Percentiles rank a stretch among this genome's conserved stretches.
Conservation (phyloP, 2,797 vertebrate genomes). For the Malacoctenus gilli region DNA sequence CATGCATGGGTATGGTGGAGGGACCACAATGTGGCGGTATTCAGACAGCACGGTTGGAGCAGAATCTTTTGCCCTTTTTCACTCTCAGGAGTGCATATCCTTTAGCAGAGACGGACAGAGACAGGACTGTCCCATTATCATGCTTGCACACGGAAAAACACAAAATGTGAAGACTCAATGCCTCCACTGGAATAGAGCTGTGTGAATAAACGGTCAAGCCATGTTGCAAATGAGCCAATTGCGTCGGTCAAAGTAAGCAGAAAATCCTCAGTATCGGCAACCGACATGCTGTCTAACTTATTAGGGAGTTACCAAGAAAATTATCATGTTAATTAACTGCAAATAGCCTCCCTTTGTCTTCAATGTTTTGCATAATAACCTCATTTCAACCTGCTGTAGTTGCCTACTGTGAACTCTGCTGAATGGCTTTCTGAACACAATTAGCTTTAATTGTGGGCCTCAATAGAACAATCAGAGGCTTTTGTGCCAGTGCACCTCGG, state of each 20-base stretch:
- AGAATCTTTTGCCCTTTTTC: conserved; percentile 20
- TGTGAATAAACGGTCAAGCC: conserved; percentile 29
- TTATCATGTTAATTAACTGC: conserved; percentile 61
- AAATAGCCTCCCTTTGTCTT: conserved; percentile 64
- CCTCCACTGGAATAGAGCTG: conserved; percentile 26
- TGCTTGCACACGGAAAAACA: conserved; percentile 55
- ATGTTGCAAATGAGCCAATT: conserved; percentile 8
- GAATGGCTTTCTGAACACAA: conserved; percentile 39
- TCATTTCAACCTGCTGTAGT: conserved; percentile 53
- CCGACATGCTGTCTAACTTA: conserved; percentile 35
- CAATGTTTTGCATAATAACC: conserved; percentile 62
- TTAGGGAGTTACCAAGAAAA: conserved; percentile 53
- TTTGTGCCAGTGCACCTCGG: conserved; percentile 17
- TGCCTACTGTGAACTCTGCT: conserved; percentile 31
- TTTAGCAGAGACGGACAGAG: conserved; percentile 35
- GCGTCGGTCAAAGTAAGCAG: conserved; percentile 2
- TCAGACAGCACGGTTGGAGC: conserved; percentile 43
- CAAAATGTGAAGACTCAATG: conserved; percentile 52
- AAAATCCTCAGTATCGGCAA: background rate
- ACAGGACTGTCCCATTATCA: conserved; percentile 64
- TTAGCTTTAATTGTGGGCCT: conserved; percentile 50
- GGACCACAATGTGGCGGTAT: conserved; percentile 45
- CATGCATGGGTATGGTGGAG: conserved; percentile 12
- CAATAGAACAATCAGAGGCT: conserved; percentile 27
- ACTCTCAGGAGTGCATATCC: conserved; percentile 18